phyloP scores from a whole-genome alignment of 2,888 invertebrate species.

The Zhuqinia jingwanae region DNA sequence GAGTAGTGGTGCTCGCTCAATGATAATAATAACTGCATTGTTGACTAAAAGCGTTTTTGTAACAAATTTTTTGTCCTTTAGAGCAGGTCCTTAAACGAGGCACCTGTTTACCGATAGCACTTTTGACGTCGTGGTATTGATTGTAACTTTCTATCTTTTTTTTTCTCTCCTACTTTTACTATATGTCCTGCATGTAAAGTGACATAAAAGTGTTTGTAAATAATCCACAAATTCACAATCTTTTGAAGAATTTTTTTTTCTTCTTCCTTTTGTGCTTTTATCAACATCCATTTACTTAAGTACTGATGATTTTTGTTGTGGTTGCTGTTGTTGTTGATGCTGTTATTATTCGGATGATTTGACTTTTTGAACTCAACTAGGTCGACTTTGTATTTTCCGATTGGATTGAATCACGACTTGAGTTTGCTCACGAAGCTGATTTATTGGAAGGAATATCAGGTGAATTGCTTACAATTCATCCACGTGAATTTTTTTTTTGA shows the following conservation, averaged over 20 bases:
- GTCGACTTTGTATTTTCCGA: conserved; percentile 74
- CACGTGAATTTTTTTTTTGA: conserved; percentile 68
- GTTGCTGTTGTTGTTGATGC: neutral
- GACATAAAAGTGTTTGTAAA: conserved; percentile 68
- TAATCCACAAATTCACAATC: conserved; percentile 36
- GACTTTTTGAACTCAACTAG: conserved; percentile 75
- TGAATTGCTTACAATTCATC: conserved; percentile 36
- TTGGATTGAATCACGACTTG: conserved; percentile 72
- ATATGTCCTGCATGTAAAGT: conserved; percentile 34
- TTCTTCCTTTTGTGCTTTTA: conserved; percentile 41
- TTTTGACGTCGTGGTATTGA: conserved; percentile 12
- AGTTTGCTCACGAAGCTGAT: conserved; percentile 73
- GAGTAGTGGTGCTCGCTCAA: too few relatives aligned
- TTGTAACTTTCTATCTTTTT: conserved; percentile 68
- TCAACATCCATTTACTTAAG: conserved; percentile 65
- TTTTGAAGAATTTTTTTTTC: neutral
- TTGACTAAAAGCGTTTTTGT: too few relatives aligned
- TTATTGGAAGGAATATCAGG: conserved; percentile 66
- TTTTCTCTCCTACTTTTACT: conserved; percentile 66
- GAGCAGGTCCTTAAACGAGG: conserved; percentile 36
- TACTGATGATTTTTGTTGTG: neutral
- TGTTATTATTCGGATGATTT: conserved; percentile 63
- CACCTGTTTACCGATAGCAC: conserved; percentile 65
- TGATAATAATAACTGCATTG: too few relatives aligned
- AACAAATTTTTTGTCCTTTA: too few relatives aligned